phyloP scores from a whole-genome alignment of 2,113 vertebrate species.

The Pongo abelii region DNA sequence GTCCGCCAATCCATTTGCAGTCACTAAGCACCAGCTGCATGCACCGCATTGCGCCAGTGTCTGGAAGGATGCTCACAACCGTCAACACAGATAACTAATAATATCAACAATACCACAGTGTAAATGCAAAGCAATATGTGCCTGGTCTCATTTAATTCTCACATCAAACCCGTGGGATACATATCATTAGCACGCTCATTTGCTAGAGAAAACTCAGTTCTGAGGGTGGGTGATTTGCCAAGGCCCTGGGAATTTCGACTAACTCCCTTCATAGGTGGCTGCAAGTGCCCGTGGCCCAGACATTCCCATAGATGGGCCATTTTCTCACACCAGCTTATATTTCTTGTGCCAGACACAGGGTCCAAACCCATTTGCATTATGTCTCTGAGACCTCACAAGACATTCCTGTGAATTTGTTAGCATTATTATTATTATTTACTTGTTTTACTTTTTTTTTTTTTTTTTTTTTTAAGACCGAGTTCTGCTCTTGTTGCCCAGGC shows the following conservation, averaged over 20 bases:
- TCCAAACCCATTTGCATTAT: accelerated
- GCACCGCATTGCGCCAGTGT: accelerated
- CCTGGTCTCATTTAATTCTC: background rate
- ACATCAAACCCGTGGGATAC: accelerated
- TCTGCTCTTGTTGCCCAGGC: too few relatives aligned
- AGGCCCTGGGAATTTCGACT: background rate
- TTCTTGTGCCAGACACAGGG: background rate
- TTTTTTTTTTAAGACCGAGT: too few relatives aligned
- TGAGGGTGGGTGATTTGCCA: accelerated
- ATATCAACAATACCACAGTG: accelerated
- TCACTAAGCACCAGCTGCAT: background rate
- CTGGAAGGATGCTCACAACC: background rate
- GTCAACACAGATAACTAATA: accelerated
- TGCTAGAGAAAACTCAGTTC: background rate
- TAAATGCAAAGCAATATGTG: accelerated
- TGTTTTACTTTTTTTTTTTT: too few relatives aligned
- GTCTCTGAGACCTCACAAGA: background rate
- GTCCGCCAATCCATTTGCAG: accelerated
- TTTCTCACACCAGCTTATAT: background rate
- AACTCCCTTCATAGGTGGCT: background rate
- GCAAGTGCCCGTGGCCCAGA: background rate
- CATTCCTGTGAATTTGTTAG: background rate
- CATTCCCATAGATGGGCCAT: accelerated
- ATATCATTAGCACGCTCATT: background rate
- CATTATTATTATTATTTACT: too few relatives aligned